Percentiles rank a stretch among this genome's conserved stretches.
Evolutionary conservation across 53 echinoderm and acorn worm genomes (phyloP).

Genomic region (Temnopleurus reevesii): DNA sequence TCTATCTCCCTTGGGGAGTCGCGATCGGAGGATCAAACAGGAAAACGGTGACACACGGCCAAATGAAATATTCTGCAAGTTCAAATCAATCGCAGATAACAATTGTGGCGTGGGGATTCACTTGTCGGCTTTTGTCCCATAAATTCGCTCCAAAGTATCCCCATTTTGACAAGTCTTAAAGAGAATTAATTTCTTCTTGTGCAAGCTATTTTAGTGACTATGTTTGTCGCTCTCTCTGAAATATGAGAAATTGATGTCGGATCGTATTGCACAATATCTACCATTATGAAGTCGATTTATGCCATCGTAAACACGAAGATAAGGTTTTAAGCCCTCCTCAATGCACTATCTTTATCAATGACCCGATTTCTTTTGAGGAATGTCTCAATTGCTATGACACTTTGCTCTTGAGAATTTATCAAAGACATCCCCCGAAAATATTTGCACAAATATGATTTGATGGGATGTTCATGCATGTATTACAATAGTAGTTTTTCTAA

Average conservation of each 20-base stretch:
- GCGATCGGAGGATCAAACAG: slow-evolving; percentile 20
- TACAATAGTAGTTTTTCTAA: slow-evolving; percentile 1
- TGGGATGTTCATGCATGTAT: not conserved
- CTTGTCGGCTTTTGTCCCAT: slow-evolving; percentile 33
- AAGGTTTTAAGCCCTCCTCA: not conserved
- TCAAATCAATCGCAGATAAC: not conserved
- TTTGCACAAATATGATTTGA: slow-evolving; percentile 21
- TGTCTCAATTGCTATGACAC: not conserved
- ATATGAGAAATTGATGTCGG: slow-evolving; percentile 27
- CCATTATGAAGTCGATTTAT: slow-evolving; percentile 41
- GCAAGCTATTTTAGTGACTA: not conserved
- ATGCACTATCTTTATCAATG: slow-evolving; percentile 40
- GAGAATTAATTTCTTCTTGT: not conserved
- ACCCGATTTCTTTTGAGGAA: not conserved
- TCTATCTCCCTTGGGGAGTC: not conserved
- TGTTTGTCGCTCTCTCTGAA: slow-evolving; percentile 19
- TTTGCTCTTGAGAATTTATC: slow-evolving; percentile 22
- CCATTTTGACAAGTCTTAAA: slow-evolving; percentile 12
- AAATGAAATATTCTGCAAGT: slow-evolving; percentile 14
- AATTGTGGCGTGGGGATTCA: slow-evolving; percentile 12
- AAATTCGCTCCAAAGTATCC: slow-evolving; percentile 28
- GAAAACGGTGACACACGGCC: slow-evolving; percentile 14
- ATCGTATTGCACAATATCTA: slow-evolving; percentile 16
- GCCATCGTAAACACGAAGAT: not conserved
- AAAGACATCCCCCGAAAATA: slow-evolving; percentile 29